Evolutionary conservation across 2,888 invertebrate species (phyloP).

Genomic region (Oxytorus armatus): DNA sequence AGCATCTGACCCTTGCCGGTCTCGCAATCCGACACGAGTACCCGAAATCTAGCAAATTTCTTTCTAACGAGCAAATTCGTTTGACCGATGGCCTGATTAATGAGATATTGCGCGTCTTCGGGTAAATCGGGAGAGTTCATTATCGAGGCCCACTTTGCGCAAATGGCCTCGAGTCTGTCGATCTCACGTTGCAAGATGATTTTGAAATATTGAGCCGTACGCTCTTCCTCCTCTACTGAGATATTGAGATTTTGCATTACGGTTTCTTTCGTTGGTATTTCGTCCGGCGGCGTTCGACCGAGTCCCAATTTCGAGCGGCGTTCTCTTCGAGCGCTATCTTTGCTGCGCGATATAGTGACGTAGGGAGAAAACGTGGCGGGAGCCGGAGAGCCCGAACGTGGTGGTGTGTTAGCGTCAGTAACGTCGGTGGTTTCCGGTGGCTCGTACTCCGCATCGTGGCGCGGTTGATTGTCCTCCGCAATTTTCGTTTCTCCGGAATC

Average conservation of each 20-base stretch:
- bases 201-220: slow-evolving; percentile 84
- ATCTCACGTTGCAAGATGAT: slow-evolving; percentile 85
- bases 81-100: slow-evolving; percentile 91
- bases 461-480: no score
- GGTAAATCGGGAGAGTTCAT: slow-evolving; percentile 82
- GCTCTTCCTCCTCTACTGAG: slow-evolving; percentile 78
- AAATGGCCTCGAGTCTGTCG: slow-evolving; percentile 85
- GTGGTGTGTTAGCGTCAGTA: neutral
- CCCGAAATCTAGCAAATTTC: slow-evolving; percentile 91
- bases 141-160: slow-evolving; percentile 86
- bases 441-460: no score
- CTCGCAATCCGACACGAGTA: slow-evolving; percentile 83
- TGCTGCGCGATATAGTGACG: slow-evolving; percentile 87
- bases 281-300: slow-evolving; percentile 37
- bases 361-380: slow-evolving; percentile 84
- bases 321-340: slow-evolving; percentile 87
- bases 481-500: no score
- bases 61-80: slow-evolving; percentile 90
- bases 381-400: slow-evolving; percentile 43
- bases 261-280: slow-evolving; percentile 79
- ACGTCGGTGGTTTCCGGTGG: no score
- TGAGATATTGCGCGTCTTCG: slow-evolving; percentile 86
- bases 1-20: slow-evolving; percentile 84
- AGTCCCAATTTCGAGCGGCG: slow-evolving; percentile 72
- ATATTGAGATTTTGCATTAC: slow-evolving; percentile 77